These are phyloP conservation scores for Drosophila lacertosa DNA, from an alignment of 1,140 invertebrate species.

Conservation along the genomic window DNA sequence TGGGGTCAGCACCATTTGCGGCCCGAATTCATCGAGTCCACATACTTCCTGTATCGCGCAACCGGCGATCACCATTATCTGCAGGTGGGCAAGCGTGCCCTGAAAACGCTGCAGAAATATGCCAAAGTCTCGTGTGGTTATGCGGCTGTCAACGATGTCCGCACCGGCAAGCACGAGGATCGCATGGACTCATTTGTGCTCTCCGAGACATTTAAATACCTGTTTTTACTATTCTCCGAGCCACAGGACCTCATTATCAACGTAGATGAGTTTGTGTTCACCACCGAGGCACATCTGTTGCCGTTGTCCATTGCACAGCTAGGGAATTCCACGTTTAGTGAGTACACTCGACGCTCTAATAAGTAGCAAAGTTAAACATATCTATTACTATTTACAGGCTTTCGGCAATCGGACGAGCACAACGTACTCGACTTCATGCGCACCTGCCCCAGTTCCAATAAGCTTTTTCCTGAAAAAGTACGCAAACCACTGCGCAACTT, in stretches of 20 bases:
- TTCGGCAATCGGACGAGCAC: constrained; percentile 85
- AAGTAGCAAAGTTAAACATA: not conserved
- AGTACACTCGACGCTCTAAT: constrained; percentile 34
- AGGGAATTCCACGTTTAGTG: constrained; percentile 80
- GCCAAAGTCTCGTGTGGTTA: constrained; percentile 97
- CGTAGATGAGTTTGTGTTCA: constrained; percentile 98
- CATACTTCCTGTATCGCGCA: constrained; percentile 97
- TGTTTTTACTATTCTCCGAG: constrained; percentile 97
- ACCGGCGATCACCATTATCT: constrained; percentile 98
- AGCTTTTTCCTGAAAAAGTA: constrained; percentile 92
- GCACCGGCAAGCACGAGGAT: constrained; percentile 95
- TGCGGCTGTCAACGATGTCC: constrained; percentile 97
- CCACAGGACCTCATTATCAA: constrained; percentile 94
- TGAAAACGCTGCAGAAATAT: constrained; percentile 95
- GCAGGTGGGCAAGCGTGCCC: constrained; percentile 94
- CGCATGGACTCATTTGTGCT: constrained; percentile 99
- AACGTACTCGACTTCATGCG: constrained; percentile 89
- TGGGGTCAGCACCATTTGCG: constrained; percentile 98
- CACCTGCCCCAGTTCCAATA: constrained; percentile 93
- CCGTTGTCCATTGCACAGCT: constrained; percentile 91
- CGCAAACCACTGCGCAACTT: constrained; percentile 92
- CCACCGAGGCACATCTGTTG: constrained; percentile 98
- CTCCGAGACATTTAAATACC: constrained; percentile 98
- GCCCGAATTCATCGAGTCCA: constrained; percentile 99
- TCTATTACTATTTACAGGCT: constrained; percentile 47